A percentile compares a stretch with the other conserved stretches of the same genome.
Conservation (phyloP, 2,113 vertebrate species). For the Poecile atricapillus region DNA sequence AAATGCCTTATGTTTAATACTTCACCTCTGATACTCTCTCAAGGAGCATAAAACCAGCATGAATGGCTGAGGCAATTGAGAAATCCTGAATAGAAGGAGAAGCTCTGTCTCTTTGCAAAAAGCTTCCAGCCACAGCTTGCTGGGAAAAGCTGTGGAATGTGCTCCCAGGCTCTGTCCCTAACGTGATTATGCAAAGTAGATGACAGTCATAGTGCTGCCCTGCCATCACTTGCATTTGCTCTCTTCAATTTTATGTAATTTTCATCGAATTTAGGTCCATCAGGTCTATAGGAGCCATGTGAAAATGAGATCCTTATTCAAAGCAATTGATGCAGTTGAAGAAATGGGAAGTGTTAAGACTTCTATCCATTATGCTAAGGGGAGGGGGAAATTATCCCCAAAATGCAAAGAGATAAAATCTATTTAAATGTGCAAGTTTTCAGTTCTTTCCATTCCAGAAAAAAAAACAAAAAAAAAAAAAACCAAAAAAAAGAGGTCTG, state of each 20-base stretch:
- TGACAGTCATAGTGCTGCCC: neutral
- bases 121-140: neutral
- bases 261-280: neutral
- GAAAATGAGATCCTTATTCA: constrained; percentile 11
- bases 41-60: neutral
- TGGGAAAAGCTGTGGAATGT: constrained; percentile 10
- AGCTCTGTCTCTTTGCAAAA: neutral
- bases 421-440: neutral
- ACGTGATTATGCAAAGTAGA: constrained; percentile 14
- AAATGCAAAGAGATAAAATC: neutral
- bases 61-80: constrained; percentile 6
- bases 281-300: neutral
- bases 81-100: neutral
- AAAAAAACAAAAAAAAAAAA: neutral
- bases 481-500: neutral
- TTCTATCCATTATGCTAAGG: neutral
- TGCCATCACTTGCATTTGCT: constrained; percentile 8
- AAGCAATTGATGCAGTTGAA: neutral
- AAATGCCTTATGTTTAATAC: neutral
- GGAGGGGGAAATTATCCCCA: neutral
- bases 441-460: neutral
- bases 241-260: constrained; percentile 30
- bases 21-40: neutral
- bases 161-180: neutral
- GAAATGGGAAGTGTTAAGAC: neutral